phyloP scores from a whole-genome alignment of 2,113 vertebrate genomes.

The Lipophrys pholis region DNA sequence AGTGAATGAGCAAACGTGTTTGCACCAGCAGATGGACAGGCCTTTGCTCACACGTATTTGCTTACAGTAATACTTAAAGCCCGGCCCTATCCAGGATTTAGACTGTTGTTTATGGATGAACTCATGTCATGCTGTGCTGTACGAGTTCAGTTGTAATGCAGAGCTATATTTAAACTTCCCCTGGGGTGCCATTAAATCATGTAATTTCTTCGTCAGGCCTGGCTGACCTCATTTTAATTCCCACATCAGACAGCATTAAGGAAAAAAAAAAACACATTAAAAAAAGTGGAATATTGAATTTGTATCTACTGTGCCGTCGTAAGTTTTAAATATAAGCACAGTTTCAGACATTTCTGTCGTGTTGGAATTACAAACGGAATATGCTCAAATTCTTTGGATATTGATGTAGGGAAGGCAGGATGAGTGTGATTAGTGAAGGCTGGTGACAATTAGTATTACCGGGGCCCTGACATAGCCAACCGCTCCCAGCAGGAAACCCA shows the following conservation, averaged over 20 bases:
- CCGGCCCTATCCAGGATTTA: conserved; percentile 22
- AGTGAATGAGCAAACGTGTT: conserved; percentile 10
- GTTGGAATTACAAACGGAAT: conserved; percentile 31
- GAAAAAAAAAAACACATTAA: conserved; percentile 26
- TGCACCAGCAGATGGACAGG: conserved; percentile 3
- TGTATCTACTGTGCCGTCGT: conserved; percentile 36
- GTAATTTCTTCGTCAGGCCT: conserved; percentile 82
- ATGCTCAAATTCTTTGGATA: conserved; percentile 21
- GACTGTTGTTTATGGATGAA: conserved; percentile 71
- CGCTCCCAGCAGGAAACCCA: neutral
- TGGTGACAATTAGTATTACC: neutral
- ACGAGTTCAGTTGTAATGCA: conserved; percentile 67
- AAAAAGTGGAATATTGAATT: conserved; percentile 56
- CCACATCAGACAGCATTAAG: conserved; percentile 68
- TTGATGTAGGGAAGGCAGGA: conserved; percentile 27
- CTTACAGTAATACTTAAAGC: conserved; percentile 15
- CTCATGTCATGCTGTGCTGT: conserved; percentile 69
- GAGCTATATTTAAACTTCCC: conserved; percentile 84
- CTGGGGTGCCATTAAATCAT: conserved; percentile 84
- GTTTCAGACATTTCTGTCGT: conserved; percentile 18
- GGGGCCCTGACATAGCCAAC: neutral
- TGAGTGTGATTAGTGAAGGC: neutral
- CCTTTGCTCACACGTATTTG: conserved; percentile 9
- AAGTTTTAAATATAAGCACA: conserved; percentile 36
- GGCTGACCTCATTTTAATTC: conserved; percentile 82